phyloP scores from a whole-genome alignment of 2,113 vertebrate species.

The Colossoma macropomum region DNA sequence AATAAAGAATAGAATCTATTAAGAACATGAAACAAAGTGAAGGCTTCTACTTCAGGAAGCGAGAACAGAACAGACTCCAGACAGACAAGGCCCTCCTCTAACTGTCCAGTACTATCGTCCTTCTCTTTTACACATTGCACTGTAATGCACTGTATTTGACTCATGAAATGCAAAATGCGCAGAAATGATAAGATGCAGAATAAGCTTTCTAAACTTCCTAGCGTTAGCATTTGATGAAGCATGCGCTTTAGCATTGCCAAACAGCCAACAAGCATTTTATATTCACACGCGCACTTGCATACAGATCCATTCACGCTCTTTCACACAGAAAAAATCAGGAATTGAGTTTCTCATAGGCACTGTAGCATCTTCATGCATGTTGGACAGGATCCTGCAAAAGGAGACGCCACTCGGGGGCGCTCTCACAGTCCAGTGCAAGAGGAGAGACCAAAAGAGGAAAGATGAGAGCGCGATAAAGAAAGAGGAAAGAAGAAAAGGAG shows the following conservation, averaged over 20 bases:
- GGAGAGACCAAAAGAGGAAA: conserved; percentile 18
- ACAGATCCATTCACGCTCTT: conserved; percentile 31
- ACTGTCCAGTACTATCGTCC: conserved; percentile 30
- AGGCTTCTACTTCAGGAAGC: conserved; percentile 40
- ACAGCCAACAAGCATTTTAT: conserved; percentile 65
- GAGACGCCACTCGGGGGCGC: conserved; percentile 67
- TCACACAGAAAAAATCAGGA: conserved; percentile 55
- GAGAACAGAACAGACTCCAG: conserved; percentile 60
- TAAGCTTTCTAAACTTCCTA: conserved; percentile 75
- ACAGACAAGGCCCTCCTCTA: conserved; percentile 69
- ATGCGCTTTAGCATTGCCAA: conserved; percentile 69
- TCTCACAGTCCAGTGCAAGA: conserved; percentile 70
- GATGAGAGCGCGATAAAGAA: not conserved
- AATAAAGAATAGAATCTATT: not conserved
- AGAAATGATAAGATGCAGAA: conserved; percentile 34
- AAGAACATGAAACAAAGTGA: conserved; percentile 2
- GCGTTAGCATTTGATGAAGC: conserved; percentile 66
- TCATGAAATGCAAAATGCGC: conserved; percentile 62
- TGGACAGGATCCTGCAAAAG: conserved; percentile 61
- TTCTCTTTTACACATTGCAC: not conserved
- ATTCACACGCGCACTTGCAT: conserved; percentile 28
- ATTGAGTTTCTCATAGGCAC: conserved; percentile 61
- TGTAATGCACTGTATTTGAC: conserved; percentile 1
- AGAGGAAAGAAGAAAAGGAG: not conserved
- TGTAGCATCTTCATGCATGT: conserved; percentile 75